Evolutionary conservation across 2,888 invertebrate genomes (phyloP).

Genomic region (Dolomedes plantarius): DNA sequence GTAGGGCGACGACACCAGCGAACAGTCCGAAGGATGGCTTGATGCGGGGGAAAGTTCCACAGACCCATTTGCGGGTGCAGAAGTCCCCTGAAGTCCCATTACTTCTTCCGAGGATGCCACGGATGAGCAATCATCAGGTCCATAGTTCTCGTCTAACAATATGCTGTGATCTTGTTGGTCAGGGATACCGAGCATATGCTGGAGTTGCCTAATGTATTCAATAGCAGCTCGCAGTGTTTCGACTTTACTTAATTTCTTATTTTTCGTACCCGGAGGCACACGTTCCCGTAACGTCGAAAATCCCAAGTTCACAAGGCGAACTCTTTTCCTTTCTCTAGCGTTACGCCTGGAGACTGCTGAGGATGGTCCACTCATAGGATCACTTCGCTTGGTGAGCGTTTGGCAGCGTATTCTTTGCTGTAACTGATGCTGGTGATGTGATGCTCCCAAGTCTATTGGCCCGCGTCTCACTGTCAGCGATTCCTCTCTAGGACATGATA

Average conservation of each 20-base stretch:
- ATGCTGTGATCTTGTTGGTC: neutral
- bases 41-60: slow-evolving; percentile 51
- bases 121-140: slow-evolving; percentile 46
- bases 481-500: slow-evolving; percentile 1
- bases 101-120: slow-evolving; percentile 40
- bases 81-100: neutral
- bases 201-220: slow-evolving; percentile 90
- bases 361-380: slow-evolving; percentile 40
- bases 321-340: slow-evolving; percentile 94
- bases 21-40: slow-evolving; percentile 63
- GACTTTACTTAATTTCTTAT: slow-evolving; percentile 76
- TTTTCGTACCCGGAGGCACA: slow-evolving; percentile 81
- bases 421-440: neutral
- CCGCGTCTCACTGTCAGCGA: neutral
- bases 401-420: slow-evolving; percentile 1
- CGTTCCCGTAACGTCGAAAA: slow-evolving; percentile 92
- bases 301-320: slow-evolving; percentile 85
- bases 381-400: neutral
- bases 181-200: slow-evolving; percentile 81
- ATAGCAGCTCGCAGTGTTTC: slow-evolving; percentile 92
- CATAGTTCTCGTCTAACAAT: slow-evolving; percentile 31
- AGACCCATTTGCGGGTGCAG: slow-evolving; percentile 25
- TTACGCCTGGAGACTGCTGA: slow-evolving; percentile 92
- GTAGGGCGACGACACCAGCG: slow-evolving; percentile 52
- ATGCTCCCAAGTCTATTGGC: neutral